phyloP scores from a whole-genome alignment of 2,113 vertebrate genomes.

The Engystomops pustulosus region DNA sequence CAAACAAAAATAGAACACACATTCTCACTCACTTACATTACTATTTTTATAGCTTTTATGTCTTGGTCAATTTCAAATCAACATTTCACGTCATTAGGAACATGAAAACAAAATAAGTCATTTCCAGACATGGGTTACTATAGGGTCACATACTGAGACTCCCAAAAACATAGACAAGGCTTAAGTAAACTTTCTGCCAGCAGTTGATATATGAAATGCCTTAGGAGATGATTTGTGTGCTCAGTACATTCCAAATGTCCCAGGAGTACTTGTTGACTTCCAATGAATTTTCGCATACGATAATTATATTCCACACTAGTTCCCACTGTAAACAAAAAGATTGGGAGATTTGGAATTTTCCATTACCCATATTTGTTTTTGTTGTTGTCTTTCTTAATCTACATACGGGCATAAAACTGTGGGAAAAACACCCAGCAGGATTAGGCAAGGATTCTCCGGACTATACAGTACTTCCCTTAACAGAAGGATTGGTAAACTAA shows the following conservation, averaged over 20 bases:
- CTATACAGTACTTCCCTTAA: no score
- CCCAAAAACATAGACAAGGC: neutral
- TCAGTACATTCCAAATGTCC: neutral
- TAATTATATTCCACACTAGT: neutral
- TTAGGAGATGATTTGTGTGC: neutral
- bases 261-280: neutral
- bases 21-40: slow-evolving; percentile 19
- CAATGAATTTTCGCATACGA: neutral
- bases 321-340: slow-evolving; percentile 20
- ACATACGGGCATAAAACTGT: neutral
- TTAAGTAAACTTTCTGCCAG: neutral
- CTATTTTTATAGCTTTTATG: slow-evolving; percentile 14
- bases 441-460: neutral
- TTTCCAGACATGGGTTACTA: slow-evolving; percentile 18
- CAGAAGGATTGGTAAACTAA: no score
- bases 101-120: neutral
- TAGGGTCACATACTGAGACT: neutral
- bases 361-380: slow-evolving; percentile 19
- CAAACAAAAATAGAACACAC: neutral
- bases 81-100: neutral
- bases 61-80: neutral
- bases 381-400: neutral
- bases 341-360: slow-evolving; percentile 14
- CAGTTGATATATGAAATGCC: slow-evolving; percentile 23
- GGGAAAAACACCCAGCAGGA: neutral